These are phyloP conservation scores for Calycopis cecrops DNA, from an alignment of 1,140 invertebrate genomes.

Conservation along the genomic window DNA sequence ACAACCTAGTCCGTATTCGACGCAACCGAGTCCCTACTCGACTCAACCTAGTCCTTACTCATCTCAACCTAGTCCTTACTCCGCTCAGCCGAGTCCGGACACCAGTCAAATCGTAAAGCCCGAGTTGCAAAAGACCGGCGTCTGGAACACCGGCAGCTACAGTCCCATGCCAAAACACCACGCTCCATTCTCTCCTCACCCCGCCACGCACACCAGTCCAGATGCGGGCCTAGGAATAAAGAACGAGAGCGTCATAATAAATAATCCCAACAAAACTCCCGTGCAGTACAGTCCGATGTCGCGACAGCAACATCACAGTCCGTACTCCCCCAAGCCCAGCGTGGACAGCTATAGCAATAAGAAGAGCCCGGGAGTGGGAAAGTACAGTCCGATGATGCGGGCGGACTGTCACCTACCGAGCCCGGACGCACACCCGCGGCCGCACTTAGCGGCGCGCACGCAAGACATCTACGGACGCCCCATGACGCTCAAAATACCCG, in stretches of 20 bases:
- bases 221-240: slow-evolving; percentile 54
- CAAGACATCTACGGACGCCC: slow-evolving; percentile 48
- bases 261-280: slow-evolving; percentile 52
- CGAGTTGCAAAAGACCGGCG: slow-evolving; percentile 52
- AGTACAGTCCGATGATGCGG: slow-evolving; percentile 65
- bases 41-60: slow-evolving; percentile 70
- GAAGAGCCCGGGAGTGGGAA: slow-evolving; percentile 54
- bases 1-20: slow-evolving; percentile 64
- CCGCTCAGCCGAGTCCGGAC: slow-evolving; percentile 68
- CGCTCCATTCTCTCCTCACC: slow-evolving; percentile 59
- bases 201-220: slow-evolving; percentile 54
- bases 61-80: slow-evolving; percentile 68
- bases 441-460: slow-evolving; percentile 30
- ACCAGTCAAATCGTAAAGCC: slow-evolving; percentile 63
- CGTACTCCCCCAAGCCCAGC: slow-evolving; percentile 58
- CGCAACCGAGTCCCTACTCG: slow-evolving; percentile 68
- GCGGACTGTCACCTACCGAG: slow-evolving; percentile 55
- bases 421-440: slow-evolving; percentile 44
- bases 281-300: slow-evolving; percentile 62
- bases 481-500: slow-evolving; percentile 37
- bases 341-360: slow-evolving; percentile 50
- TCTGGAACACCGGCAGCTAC: slow-evolving; percentile 62
- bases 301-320: slow-evolving; percentile 57
- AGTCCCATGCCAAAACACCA: slow-evolving; percentile 69
- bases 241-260: slow-evolving; percentile 41